Conservation (phyloP, 2,888 invertebrate species). For the Agonum fuliginosum region DNA sequence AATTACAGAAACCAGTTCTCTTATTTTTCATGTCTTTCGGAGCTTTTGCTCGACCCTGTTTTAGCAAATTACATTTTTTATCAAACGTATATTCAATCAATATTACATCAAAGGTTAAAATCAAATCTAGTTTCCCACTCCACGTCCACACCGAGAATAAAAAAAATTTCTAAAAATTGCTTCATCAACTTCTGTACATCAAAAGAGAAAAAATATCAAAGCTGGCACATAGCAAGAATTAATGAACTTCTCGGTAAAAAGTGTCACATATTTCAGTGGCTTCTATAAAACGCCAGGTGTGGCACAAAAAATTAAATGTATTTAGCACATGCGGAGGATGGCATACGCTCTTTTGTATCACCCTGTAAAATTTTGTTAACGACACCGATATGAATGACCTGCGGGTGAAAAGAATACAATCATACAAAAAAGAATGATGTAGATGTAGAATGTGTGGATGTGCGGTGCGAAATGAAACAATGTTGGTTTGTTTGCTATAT, state of each 20-base stretch:
- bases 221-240: conserved; percentile 22
- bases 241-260: conserved; percentile 40
- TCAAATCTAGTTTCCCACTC: conserved; percentile 9
- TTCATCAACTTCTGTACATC: conserved; percentile 34
- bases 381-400: neutral
- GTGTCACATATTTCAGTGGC: conserved; percentile 44
- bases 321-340: conserved; percentile 27
- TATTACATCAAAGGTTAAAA: conserved; percentile 38
- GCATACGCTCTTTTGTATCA: conserved; percentile 20
- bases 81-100: conserved; percentile 28
- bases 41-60: conserved; percentile 1
- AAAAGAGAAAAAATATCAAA: conserved; percentile 44
- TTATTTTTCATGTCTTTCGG: neutral
- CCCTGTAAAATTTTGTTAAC: neutral
- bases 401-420: neutral
- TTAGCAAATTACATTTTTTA: conserved; percentile 22
- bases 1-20: neutral
- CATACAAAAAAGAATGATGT: no score
- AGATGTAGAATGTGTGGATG: no score
- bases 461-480: no score
- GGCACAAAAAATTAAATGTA: conserved; percentile 35
- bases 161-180: conserved; percentile 35
- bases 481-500: no score
- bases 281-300: neutral
- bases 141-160: conserved; percentile 16